Evolutionary conservation across 2,888 invertebrate species (phyloP).

Genomic region (Monopis laevigella): DNA sequence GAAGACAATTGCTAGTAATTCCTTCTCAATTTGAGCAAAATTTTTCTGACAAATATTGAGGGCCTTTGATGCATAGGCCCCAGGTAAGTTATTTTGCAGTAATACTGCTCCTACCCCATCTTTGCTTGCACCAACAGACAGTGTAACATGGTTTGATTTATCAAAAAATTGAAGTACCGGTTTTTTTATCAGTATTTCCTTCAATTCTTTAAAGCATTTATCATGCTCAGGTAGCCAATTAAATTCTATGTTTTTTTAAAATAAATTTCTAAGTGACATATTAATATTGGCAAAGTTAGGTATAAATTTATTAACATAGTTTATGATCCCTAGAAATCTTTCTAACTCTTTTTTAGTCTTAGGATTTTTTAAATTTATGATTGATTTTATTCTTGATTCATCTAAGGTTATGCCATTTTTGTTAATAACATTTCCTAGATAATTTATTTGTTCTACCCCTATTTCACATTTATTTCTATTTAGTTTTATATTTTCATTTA

Average conservation of each 20-base stretch:
- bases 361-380: background rate
- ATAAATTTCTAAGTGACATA: background rate
- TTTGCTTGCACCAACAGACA: background rate
- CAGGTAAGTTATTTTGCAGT: too few relatives aligned
- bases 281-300: constrained; percentile 1
- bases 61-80: too few relatives aligned
- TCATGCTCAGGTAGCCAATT: background rate
- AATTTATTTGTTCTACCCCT: background rate
- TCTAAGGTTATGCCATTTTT: background rate
- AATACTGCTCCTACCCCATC: background rate
- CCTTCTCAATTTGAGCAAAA: too few relatives aligned
- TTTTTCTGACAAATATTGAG: too few relatives aligned
- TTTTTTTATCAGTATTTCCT: background rate
- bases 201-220: background rate
- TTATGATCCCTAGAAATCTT: constrained; percentile 5
- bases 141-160: background rate
- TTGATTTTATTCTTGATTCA: constrained; percentile 2
- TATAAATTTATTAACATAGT: background rate
- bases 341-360: background rate
- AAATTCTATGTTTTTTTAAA: background rate
- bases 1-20: too few relatives aligned
- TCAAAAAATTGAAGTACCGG: background rate
- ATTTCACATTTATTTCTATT: constrained; percentile 3
- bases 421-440: background rate
- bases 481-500: background rate